Conservation (phyloP, 2,797 vertebrate species). For the Poeciliopsis turneri region DNA sequence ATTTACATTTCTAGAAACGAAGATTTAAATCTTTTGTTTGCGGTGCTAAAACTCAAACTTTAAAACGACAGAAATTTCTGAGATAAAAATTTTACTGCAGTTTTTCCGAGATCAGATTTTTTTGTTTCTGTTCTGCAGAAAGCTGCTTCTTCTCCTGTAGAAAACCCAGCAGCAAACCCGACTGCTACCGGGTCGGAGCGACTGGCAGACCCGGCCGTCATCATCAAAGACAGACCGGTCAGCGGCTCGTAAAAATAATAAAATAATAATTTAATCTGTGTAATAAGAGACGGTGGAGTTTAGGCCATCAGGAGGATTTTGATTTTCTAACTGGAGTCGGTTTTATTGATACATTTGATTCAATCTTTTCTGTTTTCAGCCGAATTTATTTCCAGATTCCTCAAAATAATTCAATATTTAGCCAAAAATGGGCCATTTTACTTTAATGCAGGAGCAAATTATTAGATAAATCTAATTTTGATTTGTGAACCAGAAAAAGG, state of each 20-base stretch:
- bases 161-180: constrained; percentile 56
- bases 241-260: constrained; percentile 26
- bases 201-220: constrained; percentile 76
- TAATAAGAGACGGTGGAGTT: not conserved
- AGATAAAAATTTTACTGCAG: not conserved
- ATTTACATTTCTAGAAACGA: too few relatives aligned
- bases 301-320: not conserved
- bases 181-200: constrained; percentile 63
- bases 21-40: not conserved
- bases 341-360: not conserved
- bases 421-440: not conserved
- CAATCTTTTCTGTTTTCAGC: not conserved
- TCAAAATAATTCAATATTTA: not conserved
- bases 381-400: not conserved
- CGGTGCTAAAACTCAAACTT: not conserved
- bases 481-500: not conserved
- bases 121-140: constrained; percentile 64
- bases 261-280: not conserved
- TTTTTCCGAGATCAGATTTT: not conserved
- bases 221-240: constrained; percentile 79
- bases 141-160: constrained; percentile 49
- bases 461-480: not conserved
- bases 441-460: not conserved
- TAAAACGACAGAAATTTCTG: not conserved
- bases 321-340: not conserved